Evolutionary conservation across 2,797 vertebrate genomes (phyloP), one percentile per base, ranked within the genome.

Genomic region (Lophotriccus pileatus): DNA sequence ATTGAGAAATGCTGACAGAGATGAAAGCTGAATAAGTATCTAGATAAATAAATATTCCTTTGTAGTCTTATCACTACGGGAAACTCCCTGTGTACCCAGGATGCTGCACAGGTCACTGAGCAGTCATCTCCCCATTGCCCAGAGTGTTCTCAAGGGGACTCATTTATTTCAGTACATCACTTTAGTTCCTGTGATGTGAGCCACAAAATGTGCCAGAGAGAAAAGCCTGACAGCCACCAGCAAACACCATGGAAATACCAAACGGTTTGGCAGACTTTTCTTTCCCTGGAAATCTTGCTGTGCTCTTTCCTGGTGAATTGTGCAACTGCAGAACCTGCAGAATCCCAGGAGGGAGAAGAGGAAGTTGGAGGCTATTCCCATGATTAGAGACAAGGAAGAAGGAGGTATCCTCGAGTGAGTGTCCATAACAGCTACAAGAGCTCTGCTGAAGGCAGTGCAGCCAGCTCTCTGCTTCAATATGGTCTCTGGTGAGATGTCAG

Each of bases 11-110:
- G 3, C 72, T 83, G 82, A 46, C 63, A 56, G 76, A 89, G 84
- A 70, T 85, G 66, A 80, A 95, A 96, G 69, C 78, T 50, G 69
- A 62, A 34, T 68, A 76, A 55, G 46, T 69, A 69, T n/a, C 30
- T 58, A 62, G 68, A 59, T 30, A 92, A 86, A 86, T 39, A 75
- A 87, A 87, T 92, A 66, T 47, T 80, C 69, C 53, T 80, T 75
- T 94, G 64, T 64, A 93, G 58, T 72, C 44, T 88, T 84, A 88
- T 52, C 69, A 12, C 39, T 49, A 27, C 0, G 0, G 52, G 64
- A 94, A 93, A 17, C 30, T 74, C 52, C 72, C 34, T 46, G 63
- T 55, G 75, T 50, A 80, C 34, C 32, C 43, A 62, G 81, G 90
- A 68, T 83, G 49, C 84, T 85, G 49, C 56, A 14, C 41, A 67